Base-by-base conservation (phyloP, 2,888 invertebrate genomes). In the Neocrepidodera transversa region DNA sequence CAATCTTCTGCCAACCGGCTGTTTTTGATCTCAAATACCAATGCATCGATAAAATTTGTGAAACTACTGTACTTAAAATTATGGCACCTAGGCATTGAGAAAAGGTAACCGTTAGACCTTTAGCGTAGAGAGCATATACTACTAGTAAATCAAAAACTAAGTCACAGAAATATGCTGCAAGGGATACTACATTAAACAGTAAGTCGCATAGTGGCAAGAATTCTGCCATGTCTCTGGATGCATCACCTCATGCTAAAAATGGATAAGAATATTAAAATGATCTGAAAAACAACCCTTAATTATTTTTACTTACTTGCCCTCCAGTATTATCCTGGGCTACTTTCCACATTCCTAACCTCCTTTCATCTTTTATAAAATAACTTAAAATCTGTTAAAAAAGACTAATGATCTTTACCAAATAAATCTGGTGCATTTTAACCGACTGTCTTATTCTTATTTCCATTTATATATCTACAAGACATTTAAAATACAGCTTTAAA, bases 191-290 rank as follows among this genome's bases (percentile, higher is more conserved):
- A 81, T 94, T 94, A 84, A 94, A 94, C 45, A 94, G 83, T 66
- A 93, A 90, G 82, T 94, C 94, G 85, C 94, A 94, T 77, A 94
- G 85, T 69, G 93, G 93, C 80, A 94, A 84, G 80, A 93, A 93
- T 84, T 94, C 93, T 80, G 88, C 87, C 89, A 85, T 85, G 72
- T 71, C 75, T 76, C 66, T 60, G 36, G 52, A 57, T 67, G 65
- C 61, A 69, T 76, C 76, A 77, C 78, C 73, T 72, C 78, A 78
- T 79, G 67, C 75, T 78, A 66, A 63, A 72, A 74, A 65, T 53
- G 40, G 64, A 43, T 35, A 45, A 30, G 43, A 30, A 35, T 40
- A 28, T 63, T 40, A 36, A 28, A 18, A 49, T 59, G 62, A 36
- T 40, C 38, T 42, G 17, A n/a, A 50, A 55, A 65, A 63, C 58